Evolutionary conservation across 2,888 invertebrate species (phyloP).

Genomic region (Pheosia tremula): DNA sequence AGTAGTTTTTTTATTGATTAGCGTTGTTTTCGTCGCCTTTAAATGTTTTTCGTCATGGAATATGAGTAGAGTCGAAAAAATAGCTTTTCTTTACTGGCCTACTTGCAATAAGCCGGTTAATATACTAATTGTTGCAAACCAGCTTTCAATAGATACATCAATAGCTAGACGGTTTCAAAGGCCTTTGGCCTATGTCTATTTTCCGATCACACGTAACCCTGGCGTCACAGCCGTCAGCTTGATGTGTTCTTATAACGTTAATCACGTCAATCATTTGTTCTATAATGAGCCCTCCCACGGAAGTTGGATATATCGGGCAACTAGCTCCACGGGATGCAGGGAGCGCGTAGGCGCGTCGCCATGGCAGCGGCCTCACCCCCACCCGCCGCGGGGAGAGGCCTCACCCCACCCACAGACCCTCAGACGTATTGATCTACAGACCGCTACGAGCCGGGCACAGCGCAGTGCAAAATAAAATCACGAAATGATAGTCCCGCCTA

Average conservation of each 20-base stretch:
- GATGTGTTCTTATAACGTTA: slow-evolving; percentile 45
- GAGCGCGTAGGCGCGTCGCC: slow-evolving; percentile 78
- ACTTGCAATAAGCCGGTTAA: too few species aligned
- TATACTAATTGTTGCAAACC: too few species aligned
- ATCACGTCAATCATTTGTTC: slow-evolving; percentile 60
- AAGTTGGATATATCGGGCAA: slow-evolving; percentile 59
- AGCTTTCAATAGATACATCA: too few species aligned
- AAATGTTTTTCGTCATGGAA: neutral
- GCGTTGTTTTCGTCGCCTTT: too few species aligned
- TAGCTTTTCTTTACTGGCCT: too few species aligned
- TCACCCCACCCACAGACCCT: slow-evolving; percentile 35
- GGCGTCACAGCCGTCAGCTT: slow-evolving; percentile 25
- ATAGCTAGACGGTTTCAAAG: neutral
- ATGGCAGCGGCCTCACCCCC: slow-evolving; percentile 60
- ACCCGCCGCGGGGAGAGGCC: slow-evolving; percentile 14
- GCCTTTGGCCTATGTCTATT: slow-evolving; percentile 5
- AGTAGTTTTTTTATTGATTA: too few species aligned
- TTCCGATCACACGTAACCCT: slow-evolving; percentile 19
- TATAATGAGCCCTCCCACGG: slow-evolving; percentile 68
- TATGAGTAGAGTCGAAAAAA: too few species aligned
- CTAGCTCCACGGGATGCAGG: slow-evolving; percentile 54
- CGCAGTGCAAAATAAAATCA: slow-evolving; percentile 49
- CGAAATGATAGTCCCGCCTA: slow-evolving; percentile 26
- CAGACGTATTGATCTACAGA: slow-evolving; percentile 65
- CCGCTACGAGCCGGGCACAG: slow-evolving; percentile 47